These are phyloP conservation scores for Halcyon chelicuti DNA, from an alignment of 2,797 vertebrate species.

Conservation along the genomic window DNA sequence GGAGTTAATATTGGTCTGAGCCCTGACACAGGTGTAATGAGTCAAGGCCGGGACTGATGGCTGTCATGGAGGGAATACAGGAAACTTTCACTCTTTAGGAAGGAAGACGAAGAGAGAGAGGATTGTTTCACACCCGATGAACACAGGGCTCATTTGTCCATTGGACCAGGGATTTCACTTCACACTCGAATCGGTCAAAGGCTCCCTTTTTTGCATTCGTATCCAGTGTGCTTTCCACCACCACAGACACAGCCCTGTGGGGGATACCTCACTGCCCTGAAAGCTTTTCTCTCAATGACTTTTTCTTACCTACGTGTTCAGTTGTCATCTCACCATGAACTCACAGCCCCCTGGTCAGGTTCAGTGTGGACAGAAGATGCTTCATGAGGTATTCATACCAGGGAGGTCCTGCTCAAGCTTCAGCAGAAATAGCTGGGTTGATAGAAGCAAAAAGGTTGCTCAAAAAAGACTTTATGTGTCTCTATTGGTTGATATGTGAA, in stretches of 20 bases:
- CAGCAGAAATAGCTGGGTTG: background rate
- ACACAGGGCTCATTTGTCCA: background rate
- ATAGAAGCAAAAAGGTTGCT: background rate
- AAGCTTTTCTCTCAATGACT: background rate
- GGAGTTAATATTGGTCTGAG: background rate
- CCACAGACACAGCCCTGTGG: background rate
- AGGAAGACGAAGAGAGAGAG: background rate
- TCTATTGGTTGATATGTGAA: background rate
- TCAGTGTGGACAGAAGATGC: background rate
- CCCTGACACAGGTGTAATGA: slow-evolving; percentile 26
- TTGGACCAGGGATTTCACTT: background rate
- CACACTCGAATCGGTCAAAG: background rate
- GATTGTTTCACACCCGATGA: background rate
- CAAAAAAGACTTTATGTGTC: background rate
- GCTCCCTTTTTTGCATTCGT: background rate
- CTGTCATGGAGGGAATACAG: slow-evolving; percentile 36
- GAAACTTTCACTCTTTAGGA: slow-evolving; percentile 48
- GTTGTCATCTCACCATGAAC: background rate
- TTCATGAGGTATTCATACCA: background rate
- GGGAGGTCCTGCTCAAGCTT: background rate
- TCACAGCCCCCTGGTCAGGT: background rate
- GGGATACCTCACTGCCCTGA: background rate
- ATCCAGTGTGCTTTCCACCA: background rate
- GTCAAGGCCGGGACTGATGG: background rate
- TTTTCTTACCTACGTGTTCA: background rate